Evolutionary conservation across 2,797 vertebrate species (phyloP).

Genomic region (Erithacus rubecula): DNA sequence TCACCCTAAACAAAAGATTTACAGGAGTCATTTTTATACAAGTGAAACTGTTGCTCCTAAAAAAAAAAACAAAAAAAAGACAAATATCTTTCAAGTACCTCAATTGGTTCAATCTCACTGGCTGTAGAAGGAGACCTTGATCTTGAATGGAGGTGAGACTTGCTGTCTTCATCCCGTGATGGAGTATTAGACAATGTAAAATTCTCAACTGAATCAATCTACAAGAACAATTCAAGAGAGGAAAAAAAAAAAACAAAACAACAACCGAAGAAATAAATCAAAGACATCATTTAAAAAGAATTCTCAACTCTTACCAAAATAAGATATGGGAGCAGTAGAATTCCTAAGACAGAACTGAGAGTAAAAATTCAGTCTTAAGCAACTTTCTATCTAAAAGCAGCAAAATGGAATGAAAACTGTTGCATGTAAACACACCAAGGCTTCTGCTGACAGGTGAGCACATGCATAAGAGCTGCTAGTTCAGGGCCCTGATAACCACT

Average conservation of each 20-base stretch:
- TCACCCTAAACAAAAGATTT: neutral
- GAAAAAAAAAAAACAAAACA: neutral
- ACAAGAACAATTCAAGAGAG: conserved; percentile 52
- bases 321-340: conserved; percentile 10
- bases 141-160: conserved; percentile 85
- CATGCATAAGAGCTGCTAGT: conserved; percentile 29
- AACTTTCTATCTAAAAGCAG: neutral
- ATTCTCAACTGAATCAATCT: conserved; percentile 91
- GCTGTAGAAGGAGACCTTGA: conserved; percentile 89
- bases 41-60: neutral
- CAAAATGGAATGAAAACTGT: neutral
- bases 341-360: conserved; percentile 39
- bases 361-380: conserved; percentile 19
- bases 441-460: conserved; percentile 31
- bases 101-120: conserved; percentile 88
- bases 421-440: neutral
- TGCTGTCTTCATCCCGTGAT: conserved; percentile 85
- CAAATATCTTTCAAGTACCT: conserved; percentile 73
- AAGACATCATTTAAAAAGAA: neutral
- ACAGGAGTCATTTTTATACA: neutral
- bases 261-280: conserved; percentile 1
- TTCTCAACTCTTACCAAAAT: conserved; percentile 18
- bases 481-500: neutral
- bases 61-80: neutral
- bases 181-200: conserved; percentile 90